These are phyloP conservation scores for Priocnemis perturbator DNA, from an alignment of 2,888 invertebrate genomes.

Conservation along the genomic window DNA sequence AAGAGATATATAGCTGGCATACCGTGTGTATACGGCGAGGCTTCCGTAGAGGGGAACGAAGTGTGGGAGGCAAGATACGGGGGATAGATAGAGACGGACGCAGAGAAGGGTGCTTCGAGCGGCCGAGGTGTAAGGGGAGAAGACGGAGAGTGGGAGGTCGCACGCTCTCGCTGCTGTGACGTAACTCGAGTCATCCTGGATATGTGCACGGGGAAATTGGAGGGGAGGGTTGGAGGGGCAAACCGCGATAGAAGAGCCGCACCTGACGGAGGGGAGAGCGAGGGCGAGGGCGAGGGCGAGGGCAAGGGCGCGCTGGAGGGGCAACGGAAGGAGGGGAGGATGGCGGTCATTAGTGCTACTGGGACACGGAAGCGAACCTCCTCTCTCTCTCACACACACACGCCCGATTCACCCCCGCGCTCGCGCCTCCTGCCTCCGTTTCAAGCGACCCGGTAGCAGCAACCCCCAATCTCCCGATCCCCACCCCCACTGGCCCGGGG, in stretches of 20 bases:
- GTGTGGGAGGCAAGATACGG: conserved; percentile 27
- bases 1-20: conserved; percentile 43
- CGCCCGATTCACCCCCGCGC: conserved; percentile 11
- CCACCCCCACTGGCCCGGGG: conserved; percentile 37
- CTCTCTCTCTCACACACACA: conserved; percentile 24
- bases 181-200: conserved; percentile 55
- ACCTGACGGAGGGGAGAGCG: conserved; percentile 20
- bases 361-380: conserved; percentile 67
- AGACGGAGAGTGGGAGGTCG: conserved; percentile 14
- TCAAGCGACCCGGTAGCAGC: conserved; percentile 15
- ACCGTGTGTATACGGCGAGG: conserved; percentile 50
- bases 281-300: conserved; percentile 17
- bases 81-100: conserved; percentile 16
- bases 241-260: neutral
- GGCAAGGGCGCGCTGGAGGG: conserved; percentile 10
- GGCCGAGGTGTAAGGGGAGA: conserved; percentile 12
- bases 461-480: conserved; percentile 5
- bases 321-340: conserved; percentile 48
- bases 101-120: conserved; percentile 16
- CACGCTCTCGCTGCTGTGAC: conserved; percentile 52
- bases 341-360: conserved; percentile 71
- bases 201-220: conserved; percentile 20
- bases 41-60: conserved; percentile 29
- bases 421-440: conserved; percentile 1
- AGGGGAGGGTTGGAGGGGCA: conserved; percentile 8